Percentiles rank a stretch among this genome's conserved stretches.
phyloP scores from a whole-genome alignment of 2,113 vertebrate genomes.

The Colius striatus region DNA sequence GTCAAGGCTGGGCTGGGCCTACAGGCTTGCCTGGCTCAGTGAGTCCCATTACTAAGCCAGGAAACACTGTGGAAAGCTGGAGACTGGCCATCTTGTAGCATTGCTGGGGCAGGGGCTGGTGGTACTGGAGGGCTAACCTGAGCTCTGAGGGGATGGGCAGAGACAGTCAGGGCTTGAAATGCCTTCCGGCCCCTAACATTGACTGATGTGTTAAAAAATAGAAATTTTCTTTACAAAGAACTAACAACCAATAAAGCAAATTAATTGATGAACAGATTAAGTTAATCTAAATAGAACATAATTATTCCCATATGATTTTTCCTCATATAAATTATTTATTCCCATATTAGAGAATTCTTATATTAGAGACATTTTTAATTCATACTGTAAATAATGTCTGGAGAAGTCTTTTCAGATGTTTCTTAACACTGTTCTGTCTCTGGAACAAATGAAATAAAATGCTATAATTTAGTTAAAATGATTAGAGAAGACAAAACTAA shows the following conservation, averaged over 20 bases:
- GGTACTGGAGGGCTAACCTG: too few species aligned
- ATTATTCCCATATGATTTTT: background rate
- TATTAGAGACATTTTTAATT: background rate
- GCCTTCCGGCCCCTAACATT: background rate
- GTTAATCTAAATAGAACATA: background rate
- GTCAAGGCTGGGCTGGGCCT: background rate
- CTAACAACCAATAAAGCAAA: background rate
- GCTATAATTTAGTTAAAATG: background rate
- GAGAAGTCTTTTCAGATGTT: background rate
- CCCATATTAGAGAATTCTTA: background rate
- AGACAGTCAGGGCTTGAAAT: background rate
- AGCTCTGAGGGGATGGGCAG: rapidly evolving
- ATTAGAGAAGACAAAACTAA: background rate
- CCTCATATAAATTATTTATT: background rate
- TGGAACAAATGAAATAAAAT: background rate
- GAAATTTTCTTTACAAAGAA: background rate
- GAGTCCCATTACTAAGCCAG: rapidly evolving
- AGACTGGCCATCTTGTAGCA: background rate
- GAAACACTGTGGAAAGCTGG: too few species aligned
- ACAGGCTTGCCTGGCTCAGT: background rate
- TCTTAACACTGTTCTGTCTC: background rate
- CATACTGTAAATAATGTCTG: background rate
- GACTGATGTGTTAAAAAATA: background rate
- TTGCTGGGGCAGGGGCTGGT: background rate
- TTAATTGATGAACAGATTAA: background rate